Conservation (phyloP, 2,113 vertebrate species). For the Corythornis vintsioides region DNA sequence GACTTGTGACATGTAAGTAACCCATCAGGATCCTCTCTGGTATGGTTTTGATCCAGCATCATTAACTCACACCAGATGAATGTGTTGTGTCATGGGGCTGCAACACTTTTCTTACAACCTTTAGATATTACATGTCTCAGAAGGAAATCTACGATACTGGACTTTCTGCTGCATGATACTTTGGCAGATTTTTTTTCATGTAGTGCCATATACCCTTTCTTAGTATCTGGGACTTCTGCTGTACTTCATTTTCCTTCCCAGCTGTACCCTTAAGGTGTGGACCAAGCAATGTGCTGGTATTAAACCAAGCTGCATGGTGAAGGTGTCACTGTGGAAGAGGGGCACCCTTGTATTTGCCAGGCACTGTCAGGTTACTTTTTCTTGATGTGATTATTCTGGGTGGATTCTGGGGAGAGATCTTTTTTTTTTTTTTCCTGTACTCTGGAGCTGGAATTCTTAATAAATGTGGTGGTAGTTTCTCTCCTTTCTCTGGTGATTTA, state of each 20-base stretch:
- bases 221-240: neutral
- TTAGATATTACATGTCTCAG: neutral
- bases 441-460: neutral
- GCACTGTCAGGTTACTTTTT: neutral
- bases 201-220: neutral
- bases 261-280: neutral
- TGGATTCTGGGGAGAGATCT: neutral
- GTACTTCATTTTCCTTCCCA: neutral
- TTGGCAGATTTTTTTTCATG: neutral
- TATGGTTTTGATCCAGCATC: neutral
- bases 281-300: neutral
- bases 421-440: neutral
- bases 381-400: accelerated
- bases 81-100: neutral
- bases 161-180: neutral
- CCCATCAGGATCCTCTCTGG: neutral
- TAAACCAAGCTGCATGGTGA: neutral
- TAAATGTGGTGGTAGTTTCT: slow-evolving; percentile 1
- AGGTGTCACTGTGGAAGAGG: neutral
- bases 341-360: neutral
- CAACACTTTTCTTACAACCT: neutral
- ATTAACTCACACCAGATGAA: neutral
- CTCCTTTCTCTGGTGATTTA: slow-evolving; percentile 21
- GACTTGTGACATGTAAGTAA: neutral
- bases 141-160: neutral